A percentile compares a stretch with the other conserved stretches of the same genome.
Evolutionary conservation across 2,797 vertebrate genomes (phyloP).

Genomic region (Erethizon dorsatum): DNA sequence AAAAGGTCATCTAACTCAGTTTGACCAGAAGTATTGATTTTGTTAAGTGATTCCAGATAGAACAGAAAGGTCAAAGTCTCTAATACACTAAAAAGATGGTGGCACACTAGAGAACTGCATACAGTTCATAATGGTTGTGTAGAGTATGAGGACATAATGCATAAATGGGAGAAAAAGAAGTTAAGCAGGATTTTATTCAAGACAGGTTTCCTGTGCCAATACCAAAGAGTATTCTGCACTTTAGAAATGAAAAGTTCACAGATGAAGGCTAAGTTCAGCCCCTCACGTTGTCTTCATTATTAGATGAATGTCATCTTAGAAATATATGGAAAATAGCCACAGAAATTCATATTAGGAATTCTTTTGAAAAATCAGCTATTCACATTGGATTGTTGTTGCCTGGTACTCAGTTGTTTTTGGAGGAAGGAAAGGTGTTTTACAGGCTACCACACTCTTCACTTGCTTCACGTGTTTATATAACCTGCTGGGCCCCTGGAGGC

Average conservation of each 20-base stretch:
- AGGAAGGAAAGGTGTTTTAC: conserved; percentile 37
- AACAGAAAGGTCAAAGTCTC: not conserved
- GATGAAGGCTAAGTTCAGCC: not conserved
- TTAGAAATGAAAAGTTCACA: not conserved
- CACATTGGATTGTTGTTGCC: not conserved
- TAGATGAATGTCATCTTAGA: not conserved
- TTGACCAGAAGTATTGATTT: not conserved
- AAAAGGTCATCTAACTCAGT: not conserved
- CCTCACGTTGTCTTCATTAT: not conserved
- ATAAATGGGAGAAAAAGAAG: not conserved
- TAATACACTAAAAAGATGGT: not conserved
- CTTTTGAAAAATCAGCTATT: conserved; percentile 12
- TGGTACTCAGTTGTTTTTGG: not conserved
- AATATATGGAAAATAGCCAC: not conserved
- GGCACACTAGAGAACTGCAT: not conserved
- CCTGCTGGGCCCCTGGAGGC: not conserved
- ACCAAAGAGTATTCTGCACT: not conserved
- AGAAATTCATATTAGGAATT: not conserved
- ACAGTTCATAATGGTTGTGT: not conserved
- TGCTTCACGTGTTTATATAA: conserved; percentile 5
- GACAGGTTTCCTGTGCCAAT: not conserved
- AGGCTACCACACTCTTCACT: not conserved
- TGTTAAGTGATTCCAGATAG: not conserved
- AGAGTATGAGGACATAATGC: not conserved
- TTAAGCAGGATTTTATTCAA: not conserved